These are phyloP conservation scores for Amblyjoppa proteus DNA, from an alignment of 2,888 invertebrate genomes.

Conservation along the genomic window DNA sequence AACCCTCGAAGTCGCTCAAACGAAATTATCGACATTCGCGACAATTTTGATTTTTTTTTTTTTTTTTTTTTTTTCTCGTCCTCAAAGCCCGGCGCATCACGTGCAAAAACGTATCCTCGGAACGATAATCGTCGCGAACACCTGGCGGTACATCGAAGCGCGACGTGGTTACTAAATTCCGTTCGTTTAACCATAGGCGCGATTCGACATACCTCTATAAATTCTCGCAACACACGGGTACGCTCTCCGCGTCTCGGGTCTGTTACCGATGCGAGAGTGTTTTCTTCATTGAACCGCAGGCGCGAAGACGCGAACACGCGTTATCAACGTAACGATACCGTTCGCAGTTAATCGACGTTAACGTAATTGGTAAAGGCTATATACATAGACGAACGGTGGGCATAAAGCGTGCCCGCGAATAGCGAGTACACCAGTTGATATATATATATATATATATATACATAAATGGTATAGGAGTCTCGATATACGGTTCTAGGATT, in stretches of 20 bases:
- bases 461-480: background rate
- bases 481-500: conserved; percentile 31
- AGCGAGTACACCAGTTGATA: conserved; percentile 10
- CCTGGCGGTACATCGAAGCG: conserved; percentile 40
- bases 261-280: conserved; percentile 48
- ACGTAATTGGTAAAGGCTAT: conserved; percentile 37
- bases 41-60: background rate
- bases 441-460: conserved; percentile 7
- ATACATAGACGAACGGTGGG: background rate
- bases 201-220: conserved; percentile 27
- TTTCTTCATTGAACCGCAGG: conserved; percentile 31
- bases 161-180: conserved; percentile 40
- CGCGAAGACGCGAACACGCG: conserved; percentile 33
- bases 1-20: background rate
- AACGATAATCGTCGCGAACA: conserved; percentile 56
- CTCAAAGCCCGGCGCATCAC: background rate
- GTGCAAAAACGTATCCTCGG: conserved; percentile 21
- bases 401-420: conserved; percentile 1
- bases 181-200: conserved; percentile 40
- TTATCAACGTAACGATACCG: conserved; percentile 58
- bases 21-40: background rate
- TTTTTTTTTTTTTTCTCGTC: background rate
- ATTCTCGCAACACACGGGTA: background rate
- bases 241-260: background rate
- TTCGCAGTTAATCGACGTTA: conserved; percentile 61